These are phyloP conservation scores for Anarrhichthys ocellatus DNA, from an alignment of 2,113 vertebrate species.

Conservation along the genomic window DNA sequence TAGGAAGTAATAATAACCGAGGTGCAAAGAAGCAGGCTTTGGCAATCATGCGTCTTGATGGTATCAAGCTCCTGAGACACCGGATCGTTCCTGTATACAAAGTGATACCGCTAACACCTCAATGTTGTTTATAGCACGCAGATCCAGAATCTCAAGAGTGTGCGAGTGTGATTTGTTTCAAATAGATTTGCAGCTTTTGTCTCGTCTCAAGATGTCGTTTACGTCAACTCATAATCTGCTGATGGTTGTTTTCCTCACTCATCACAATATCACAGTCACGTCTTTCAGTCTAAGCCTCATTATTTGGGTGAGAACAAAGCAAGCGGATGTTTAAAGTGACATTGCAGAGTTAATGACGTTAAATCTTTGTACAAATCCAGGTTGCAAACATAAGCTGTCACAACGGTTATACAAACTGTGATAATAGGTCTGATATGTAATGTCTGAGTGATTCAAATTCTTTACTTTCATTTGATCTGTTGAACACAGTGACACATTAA, in stretches of 20 bases:
- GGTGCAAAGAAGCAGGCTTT: not conserved
- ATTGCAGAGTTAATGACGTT: slow-evolving; percentile 22
- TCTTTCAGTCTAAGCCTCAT: not conserved
- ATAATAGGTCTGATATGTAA: slow-evolving; percentile 56
- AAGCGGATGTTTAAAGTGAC: slow-evolving; percentile 1
- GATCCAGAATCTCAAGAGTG: not conserved
- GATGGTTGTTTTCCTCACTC: not conserved
- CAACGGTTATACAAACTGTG: slow-evolving; percentile 35
- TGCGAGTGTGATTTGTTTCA: not conserved
- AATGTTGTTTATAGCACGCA: not conserved
- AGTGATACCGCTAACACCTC: not conserved
- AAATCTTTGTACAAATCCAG: slow-evolving; percentile 22
- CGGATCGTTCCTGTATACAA: slow-evolving; percentile 4
- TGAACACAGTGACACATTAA: slow-evolving; percentile 65
- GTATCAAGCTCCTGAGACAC: slow-evolving; percentile 15
- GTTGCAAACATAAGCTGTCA: slow-evolving; percentile 34
- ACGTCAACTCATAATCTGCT: slow-evolving; percentile 18
- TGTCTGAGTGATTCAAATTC: slow-evolving; percentile 47
- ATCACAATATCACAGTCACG: not conserved
- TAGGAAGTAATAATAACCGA: too few relatives aligned
- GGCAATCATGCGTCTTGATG: not conserved
- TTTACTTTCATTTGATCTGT: slow-evolving; percentile 58
- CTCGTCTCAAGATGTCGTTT: slow-evolving; percentile 6
- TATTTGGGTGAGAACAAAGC: slow-evolving; percentile 14
- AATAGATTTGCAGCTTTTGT: not conserved